phyloP scores from a whole-genome alignment of 2,797 vertebrate species.

The Lepilemur ruficaudatus region DNA sequence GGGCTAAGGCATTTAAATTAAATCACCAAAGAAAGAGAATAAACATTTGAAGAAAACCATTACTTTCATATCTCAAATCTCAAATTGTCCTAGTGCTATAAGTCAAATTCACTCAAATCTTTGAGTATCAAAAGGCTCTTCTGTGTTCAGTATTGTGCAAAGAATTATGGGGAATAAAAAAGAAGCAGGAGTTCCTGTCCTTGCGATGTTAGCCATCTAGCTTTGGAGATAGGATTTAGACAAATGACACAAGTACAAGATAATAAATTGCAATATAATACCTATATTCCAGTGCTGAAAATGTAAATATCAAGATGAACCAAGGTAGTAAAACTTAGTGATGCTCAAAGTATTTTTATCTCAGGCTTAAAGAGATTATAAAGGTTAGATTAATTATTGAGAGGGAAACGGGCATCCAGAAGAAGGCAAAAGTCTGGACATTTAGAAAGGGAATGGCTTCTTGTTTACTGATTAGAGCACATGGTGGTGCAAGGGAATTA shows the following conservation, averaged over 20 bases:
- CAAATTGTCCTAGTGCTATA: not conserved
- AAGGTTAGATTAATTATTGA: not conserved
- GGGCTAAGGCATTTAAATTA: slow-evolving; percentile 47
- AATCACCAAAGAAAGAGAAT: slow-evolving; percentile 42
- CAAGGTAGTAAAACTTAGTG: not conserved
- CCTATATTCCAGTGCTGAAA: not conserved
- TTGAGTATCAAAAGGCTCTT: not conserved
- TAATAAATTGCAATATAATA: not conserved
- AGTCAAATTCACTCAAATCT: slow-evolving; percentile 35
- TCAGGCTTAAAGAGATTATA: not conserved
- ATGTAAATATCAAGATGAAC: not conserved
- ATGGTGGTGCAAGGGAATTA: not conserved
- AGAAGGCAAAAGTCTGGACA: not conserved
- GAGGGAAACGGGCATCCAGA: not conserved
- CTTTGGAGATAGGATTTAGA: not conserved
- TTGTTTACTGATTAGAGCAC: not conserved
- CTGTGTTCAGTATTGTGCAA: not conserved
- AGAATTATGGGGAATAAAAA: not conserved
- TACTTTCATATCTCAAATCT: slow-evolving; percentile 37
- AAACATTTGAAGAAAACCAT: slow-evolving; percentile 39
- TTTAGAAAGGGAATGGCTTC: not conserved
- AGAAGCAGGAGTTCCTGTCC: not conserved
- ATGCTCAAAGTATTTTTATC: not conserved
- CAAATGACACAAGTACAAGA: slow-evolving; percentile 16
- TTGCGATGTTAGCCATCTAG: not conserved